Conservation (phyloP, 2,888 invertebrate genomes). For the Cosmia trapezina region DNA sequence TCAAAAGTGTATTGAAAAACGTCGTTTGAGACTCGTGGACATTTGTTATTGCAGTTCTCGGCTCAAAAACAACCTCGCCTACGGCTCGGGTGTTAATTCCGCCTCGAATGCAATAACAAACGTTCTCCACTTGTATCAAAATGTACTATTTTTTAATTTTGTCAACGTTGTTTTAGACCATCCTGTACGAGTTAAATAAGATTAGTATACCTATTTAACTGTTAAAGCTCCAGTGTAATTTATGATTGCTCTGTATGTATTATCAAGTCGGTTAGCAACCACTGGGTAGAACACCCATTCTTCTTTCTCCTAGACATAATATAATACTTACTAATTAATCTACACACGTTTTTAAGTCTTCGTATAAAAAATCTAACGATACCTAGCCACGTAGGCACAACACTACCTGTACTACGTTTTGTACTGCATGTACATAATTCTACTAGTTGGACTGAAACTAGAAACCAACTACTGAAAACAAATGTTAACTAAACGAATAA, state of each 20-base stretch:
- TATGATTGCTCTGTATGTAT: not conserved
- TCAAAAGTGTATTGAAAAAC: no score
- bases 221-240: no score
- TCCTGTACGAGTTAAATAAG: not conserved
- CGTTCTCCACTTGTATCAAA: no score
- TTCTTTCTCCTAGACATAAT: slow-evolving; percentile 1
- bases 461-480: slow-evolving; percentile 7
- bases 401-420: slow-evolving; percentile 20
- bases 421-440: slow-evolving; percentile 8
- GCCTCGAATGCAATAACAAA: no score
- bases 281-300: not conserved
- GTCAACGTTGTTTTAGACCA: no score
- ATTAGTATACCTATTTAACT: no score
- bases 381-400: slow-evolving; percentile 33
- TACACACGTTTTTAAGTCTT: slow-evolving; percentile 52
- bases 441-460: slow-evolving; percentile 34
- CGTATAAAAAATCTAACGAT: slow-evolving; percentile 43
- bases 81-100: no score
- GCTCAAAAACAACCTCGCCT: no score
- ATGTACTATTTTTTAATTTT: no score
- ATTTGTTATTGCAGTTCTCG: no score
- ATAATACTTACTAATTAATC: slow-evolving; percentile 33
- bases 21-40: no score
- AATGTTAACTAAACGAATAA: slow-evolving; percentile 33
- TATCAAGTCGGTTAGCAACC: not conserved